Evolutionary conservation across 1,140 invertebrate genomes (phyloP), one percentile per base, ranked within the genome.

Genomic region (Tetragonula clypearis): DNA sequence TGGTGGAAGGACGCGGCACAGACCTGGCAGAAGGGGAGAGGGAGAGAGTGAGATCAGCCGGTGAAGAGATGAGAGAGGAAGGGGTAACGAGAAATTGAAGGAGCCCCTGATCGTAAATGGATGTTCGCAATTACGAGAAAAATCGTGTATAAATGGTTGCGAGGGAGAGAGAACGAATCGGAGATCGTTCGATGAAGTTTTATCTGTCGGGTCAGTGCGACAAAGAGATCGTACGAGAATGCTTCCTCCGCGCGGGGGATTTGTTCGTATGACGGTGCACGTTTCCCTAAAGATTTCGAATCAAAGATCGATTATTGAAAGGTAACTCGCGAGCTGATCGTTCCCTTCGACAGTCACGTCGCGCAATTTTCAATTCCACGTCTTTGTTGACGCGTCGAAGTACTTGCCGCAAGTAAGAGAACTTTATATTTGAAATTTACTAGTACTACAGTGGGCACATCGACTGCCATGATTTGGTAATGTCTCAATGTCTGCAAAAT

Each of bases 51-150:
- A 56, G 69, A 35, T 78, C 14, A 69, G 82, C 55, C 35, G 41
- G 41, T 74, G 65, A 69, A 56, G 74, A 73, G 74, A 60, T 49
- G 69, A 58, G 82, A 58, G 84, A 66, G 79, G 86, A 77, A 84
- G 86, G 85, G 88, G 91, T 92, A 93, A 93, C 93, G 92, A 93
- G 92, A 92, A 93, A 93, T 93, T 93, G 92, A 93, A 92, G 92
- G 87, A 93, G 92, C 92, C 19, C 5, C 26, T 82, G 84, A 76
- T 88, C 88, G 92, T 92, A 93, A 93, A 93, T 93, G 93, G 93
- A 93, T 93, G 92, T 93, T 93, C 90, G 90, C 92, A 92, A 93
- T 93, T 93, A 92, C 92, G 92, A 92, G 92, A 93, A 93, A 93
- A 93, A 93, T 93, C 93, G 92, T 93, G 91, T 93, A 93, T 93